These are phyloP conservation scores for Abrostola tripartita DNA, from an alignment of 2,888 invertebrate genomes.

Conservation along the genomic window DNA sequence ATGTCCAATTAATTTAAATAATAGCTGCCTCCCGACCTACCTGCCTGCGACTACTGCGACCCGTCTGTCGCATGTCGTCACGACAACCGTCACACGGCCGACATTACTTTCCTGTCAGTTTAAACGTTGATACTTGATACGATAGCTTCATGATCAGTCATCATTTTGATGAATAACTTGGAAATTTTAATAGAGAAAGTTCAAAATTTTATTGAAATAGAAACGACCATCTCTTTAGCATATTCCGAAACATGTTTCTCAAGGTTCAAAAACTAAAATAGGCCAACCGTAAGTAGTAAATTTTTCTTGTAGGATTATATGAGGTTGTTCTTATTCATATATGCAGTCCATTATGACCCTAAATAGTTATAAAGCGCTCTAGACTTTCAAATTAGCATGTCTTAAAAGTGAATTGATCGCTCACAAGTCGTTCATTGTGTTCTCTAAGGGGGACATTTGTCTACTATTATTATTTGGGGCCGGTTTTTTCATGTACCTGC, in stretches of 20 bases:
- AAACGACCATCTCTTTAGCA: constrained; percentile 17
- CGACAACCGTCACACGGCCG: constrained; percentile 41
- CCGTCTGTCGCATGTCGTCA: constrained; percentile 65
- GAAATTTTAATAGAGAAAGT: constrained; percentile 10
- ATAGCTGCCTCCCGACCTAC: constrained; percentile 82
- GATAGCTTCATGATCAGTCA: constrained; percentile 23
- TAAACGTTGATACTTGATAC: constrained; percentile 18
- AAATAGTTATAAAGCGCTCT: constrained; percentile 73
- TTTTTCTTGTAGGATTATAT: constrained; percentile 37
- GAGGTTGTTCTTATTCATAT: constrained; percentile 64
- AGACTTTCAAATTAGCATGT: constrained; percentile 84
- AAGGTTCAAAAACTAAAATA: constrained; percentile 36
- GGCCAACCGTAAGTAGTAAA: constrained; percentile 20
- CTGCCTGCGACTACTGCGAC: constrained; percentile 76
- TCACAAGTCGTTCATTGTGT: constrained; percentile 83
- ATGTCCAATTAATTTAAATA: constrained; percentile 87
- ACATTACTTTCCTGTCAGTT: constrained; percentile 32
- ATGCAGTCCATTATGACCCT: constrained; percentile 67
- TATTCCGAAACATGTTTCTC: constrained; percentile 31
- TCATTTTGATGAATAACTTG: background rate
- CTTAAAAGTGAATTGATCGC: constrained; percentile 81
- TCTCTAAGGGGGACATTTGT: constrained; percentile 83
- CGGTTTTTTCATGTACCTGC: constrained; percentile 87
- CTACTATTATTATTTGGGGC: constrained; percentile 84
- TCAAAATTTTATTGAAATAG: constrained; percentile 11